Base-by-base conservation (phyloP, 2,797 vertebrate genomes). In the Pipistrellus pygmaeus region DNA sequence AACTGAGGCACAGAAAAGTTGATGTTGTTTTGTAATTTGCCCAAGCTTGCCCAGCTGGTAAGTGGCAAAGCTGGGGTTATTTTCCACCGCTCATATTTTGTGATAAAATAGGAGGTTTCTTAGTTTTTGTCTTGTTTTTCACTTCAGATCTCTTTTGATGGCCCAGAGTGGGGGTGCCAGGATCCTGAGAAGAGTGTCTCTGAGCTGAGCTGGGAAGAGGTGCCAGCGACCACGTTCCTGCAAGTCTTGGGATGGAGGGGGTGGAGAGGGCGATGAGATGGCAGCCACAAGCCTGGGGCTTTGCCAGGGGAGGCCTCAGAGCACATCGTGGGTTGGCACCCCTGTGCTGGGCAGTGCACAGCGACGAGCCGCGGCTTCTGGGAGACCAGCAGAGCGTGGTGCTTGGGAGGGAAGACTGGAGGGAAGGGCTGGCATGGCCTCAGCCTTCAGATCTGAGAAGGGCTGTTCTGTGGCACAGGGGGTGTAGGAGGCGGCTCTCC, bases 401-500 rank as follows among this genome's bases (percentile, higher is more conserved):
- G 66, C 60, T 48, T 14, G 9, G 77, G 77, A 20, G 15, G 64
- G 68, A 23, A 53, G 89, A 44, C 85, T 25, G 0, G 0, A 25
- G 41, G 62, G 75, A 38, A 51, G 48, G 55, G 44, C 66, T 53
- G 57, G 51, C n/a, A 0, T 2, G 2, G 23, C 57, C 71, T 91
- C 35, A 69, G 91, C 57, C 81, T 5, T 73, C 48, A 57, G 85
- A 53, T 55, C 73, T 86, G 82, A 95, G 88, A 77, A 80, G 93
- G 46, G 60, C 80, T 62, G 27, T 66, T 86, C 51, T 89, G 66
- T 75, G 82, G 51, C 30, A n/a, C 7, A 46, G 10, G 27, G 51
- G 48, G 17, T 23, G 21, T 41, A 41, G 55, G 51, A 2, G 71
- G n/a, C 20, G 27, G 85, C 81, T 91, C 48, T 73, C 64, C 91